Percentiles rank a stretch among this genome's conserved stretches.
phyloP scores from a whole-genome alignment of 2,888 invertebrate genomes.

The Electrophaes corylata region DNA sequence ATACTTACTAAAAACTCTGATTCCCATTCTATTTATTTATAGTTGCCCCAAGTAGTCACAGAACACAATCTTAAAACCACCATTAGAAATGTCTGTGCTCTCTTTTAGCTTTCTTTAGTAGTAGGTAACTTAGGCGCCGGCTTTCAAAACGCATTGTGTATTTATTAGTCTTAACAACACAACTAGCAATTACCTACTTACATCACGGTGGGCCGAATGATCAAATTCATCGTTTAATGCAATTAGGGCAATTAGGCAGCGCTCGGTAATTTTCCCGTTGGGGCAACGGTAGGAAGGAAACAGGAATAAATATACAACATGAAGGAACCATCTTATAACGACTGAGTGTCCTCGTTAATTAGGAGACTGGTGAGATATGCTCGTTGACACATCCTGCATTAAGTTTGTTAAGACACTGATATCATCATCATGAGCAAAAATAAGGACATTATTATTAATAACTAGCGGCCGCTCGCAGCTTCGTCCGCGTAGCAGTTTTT shows the following conservation, averaged over 20 bases:
- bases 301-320: constrained; percentile 20
- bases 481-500: too few species aligned
- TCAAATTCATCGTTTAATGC: constrained; percentile 36
- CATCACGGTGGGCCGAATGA: constrained; percentile 27
- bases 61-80: too few species aligned
- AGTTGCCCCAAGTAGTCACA: too few species aligned
- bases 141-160: constrained; percentile 1
- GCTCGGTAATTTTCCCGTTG: constrained; percentile 26
- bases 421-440: too few species aligned
- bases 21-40: too few species aligned
- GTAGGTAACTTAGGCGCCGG: background rate
- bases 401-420: too few species aligned
- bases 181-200: constrained; percentile 14
- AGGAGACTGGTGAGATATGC: background rate
- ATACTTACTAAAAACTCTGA: too few species aligned
- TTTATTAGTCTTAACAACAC: constrained; percentile 19
- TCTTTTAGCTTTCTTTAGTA: background rate
- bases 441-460: too few species aligned
- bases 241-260: constrained; percentile 38
- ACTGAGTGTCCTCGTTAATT: constrained; percentile 2
- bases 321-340: background rate
- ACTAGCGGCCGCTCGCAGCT: too few species aligned
- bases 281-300: constrained; percentile 30
- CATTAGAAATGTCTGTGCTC: too few species aligned
- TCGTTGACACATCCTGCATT: too few species aligned